These are phyloP conservation scores for Eira barbara DNA, from an alignment of 2,113 vertebrate species.

Conservation along the genomic window DNA sequence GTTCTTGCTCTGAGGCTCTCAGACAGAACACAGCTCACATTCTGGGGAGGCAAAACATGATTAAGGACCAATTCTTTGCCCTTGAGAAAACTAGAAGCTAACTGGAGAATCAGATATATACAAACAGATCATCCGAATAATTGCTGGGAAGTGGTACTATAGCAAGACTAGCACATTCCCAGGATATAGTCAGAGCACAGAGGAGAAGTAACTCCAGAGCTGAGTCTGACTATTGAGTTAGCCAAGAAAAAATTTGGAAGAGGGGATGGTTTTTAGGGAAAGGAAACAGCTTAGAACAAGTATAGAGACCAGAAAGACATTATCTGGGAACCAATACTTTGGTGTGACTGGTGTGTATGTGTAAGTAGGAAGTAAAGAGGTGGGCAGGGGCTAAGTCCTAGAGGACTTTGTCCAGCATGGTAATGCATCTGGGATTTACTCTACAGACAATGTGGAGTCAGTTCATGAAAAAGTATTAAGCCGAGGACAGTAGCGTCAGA, in stretches of 20 bases:
- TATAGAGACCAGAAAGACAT: background rate
- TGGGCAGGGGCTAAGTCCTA: background rate
- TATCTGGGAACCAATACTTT: background rate
- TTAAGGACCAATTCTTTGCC: background rate
- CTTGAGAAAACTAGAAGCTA: conserved; percentile 27
- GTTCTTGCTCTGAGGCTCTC: background rate
- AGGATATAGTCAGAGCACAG: background rate
- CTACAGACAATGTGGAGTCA: background rate
- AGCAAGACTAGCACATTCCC: background rate
- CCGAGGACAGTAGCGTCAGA: background rate
- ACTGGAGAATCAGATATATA: background rate
- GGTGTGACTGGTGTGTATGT: background rate
- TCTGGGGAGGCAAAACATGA: background rate
- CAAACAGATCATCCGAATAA: background rate
- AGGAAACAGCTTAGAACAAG: background rate
- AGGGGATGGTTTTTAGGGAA: background rate
- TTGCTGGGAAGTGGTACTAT: background rate
- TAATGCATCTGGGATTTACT: background rate
- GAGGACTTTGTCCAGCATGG: background rate
- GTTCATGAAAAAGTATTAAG: background rate
- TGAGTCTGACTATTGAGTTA: background rate
- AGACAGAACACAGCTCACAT: background rate
- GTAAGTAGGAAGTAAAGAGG: background rate
- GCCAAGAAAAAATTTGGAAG: background rate
- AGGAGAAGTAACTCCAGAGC: background rate